These are phyloP conservation scores for Otocyon megalotis DNA, from an alignment of 2,113 vertebrate species.

Conservation along the genomic window DNA sequence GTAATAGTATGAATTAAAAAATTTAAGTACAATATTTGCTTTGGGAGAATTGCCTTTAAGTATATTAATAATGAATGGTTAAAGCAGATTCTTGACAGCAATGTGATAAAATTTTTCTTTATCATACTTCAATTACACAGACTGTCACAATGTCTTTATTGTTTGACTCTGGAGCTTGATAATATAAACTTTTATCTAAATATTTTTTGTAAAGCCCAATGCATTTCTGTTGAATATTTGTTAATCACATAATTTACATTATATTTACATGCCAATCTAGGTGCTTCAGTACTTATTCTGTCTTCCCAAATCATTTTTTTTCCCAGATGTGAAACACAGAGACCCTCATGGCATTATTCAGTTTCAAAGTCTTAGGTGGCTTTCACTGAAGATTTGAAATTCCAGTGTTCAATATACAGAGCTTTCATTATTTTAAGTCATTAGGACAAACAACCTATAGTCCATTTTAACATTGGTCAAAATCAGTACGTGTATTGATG, in stretches of 20 bases:
- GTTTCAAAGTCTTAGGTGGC: neutral
- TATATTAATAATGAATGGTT: neutral
- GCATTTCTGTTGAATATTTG: neutral
- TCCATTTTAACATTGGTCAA: neutral
- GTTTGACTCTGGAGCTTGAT: neutral
- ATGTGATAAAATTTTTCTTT: neutral
- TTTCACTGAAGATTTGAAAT: neutral
- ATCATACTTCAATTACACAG: neutral
- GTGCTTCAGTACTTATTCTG: neutral
- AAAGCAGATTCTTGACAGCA: neutral
- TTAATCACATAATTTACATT: neutral
- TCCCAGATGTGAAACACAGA: neutral
- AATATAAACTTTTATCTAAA: neutral
- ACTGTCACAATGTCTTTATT: neutral
- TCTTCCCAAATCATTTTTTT: neutral
- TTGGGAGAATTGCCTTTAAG: neutral
- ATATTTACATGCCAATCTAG: neutral
- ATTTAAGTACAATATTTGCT: neutral
- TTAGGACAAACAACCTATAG: neutral
- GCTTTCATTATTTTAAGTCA: neutral
- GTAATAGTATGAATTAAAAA: neutral
- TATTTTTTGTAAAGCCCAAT: neutral
- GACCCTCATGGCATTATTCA: neutral
- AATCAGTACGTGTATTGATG: constrained; percentile 28
- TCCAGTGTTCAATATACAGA: neutral